Base-by-base conservation (phyloP, 1,140 invertebrate genomes). In the Cylas formicarius region DNA sequence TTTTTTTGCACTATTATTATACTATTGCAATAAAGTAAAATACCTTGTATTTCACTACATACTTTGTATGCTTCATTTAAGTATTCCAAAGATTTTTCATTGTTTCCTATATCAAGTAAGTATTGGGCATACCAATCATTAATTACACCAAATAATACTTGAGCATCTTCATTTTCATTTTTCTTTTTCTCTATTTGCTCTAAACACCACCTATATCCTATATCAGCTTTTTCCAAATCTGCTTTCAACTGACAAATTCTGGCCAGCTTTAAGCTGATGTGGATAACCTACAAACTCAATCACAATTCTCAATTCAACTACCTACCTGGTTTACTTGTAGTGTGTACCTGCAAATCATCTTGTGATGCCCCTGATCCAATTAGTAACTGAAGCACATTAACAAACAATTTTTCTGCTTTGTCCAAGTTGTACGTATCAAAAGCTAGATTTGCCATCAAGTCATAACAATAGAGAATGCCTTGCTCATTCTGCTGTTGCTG, bases 391-490 rank as follows among this genome's bases (percentile, higher is more conserved):
- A 92, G 79, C 2, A 93, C 85, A 33, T 76, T 74, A 9, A 82
- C 72, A 70, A 90, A 95, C 16, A 96, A 65, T 39, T 76, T 76
- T 63, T 94, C 84, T 5, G 91, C 88, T 68, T 91, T 92, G 49
- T 77, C 69, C 55, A 81, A 79, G 45, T 93, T 74, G 29, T 78
- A 77, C 33, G 71, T 69, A 55, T 86, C 74, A 58, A 90, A 78
- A 10, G 90, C 88, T 31, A 94, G 69, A 70, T 95, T 93, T 4
- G 90, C 91, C 77, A 97, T 80, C 4, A 90, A 57, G 72, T 95
- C 90, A 62, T 85, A 92, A 42, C 93, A 80, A 56, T 93, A 92
- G 6, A 86, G 84, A 33, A 90, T 70, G 18, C 81, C 89, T 52
- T 85, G 68, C 48, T 77, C 60, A 66, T 86, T 77, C 34, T 82